phyloP scores from a whole-genome alignment of 2,888 invertebrate genomes.

The Autographa pulchrina region DNA sequence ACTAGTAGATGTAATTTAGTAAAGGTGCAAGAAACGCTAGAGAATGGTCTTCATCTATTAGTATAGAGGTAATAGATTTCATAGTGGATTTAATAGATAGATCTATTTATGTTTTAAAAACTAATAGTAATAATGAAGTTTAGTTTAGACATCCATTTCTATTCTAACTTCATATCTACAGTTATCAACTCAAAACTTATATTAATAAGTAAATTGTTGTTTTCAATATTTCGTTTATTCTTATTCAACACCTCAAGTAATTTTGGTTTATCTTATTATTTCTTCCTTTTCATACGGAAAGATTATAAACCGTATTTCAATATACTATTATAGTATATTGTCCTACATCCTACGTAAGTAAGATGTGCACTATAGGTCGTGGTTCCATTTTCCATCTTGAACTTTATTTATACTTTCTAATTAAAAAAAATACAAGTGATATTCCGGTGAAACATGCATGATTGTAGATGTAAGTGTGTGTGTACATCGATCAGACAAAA shows the following conservation, averaged over 20 bases:
- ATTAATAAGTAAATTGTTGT: slow-evolving; percentile 14
- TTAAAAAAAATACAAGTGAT: slow-evolving; percentile 57
- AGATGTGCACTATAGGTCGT: neutral
- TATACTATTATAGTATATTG: slow-evolving; percentile 7
- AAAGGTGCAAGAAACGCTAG: slow-evolving; percentile 77
- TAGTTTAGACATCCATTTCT: slow-evolving; percentile 38
- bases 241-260: slow-evolving; percentile 34
- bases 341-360: slow-evolving; percentile 15
- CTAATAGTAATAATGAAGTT: slow-evolving; percentile 40
- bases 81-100: slow-evolving; percentile 61
- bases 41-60: slow-evolving; percentile 74
- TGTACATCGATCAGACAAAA: slow-evolving; percentile 69
- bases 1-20: slow-evolving; percentile 65
- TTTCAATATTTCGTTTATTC: slow-evolving; percentile 13
- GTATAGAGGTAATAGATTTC: slow-evolving; percentile 56
- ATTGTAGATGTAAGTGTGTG: slow-evolving; percentile 67
- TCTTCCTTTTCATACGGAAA: slow-evolving; percentile 22
- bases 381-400: neutral
- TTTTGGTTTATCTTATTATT: slow-evolving; percentile 35
- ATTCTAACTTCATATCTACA: slow-evolving; percentile 51
- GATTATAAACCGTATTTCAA: neutral
- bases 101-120: slow-evolving; percentile 57
- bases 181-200: neutral
- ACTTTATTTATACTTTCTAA: slow-evolving; percentile 25
- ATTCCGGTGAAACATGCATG: slow-evolving; percentile 80